These are phyloP conservation scores for Drosophila algonquin DNA, from an alignment of 2,888 invertebrate genomes.

Conservation along the genomic window DNA sequence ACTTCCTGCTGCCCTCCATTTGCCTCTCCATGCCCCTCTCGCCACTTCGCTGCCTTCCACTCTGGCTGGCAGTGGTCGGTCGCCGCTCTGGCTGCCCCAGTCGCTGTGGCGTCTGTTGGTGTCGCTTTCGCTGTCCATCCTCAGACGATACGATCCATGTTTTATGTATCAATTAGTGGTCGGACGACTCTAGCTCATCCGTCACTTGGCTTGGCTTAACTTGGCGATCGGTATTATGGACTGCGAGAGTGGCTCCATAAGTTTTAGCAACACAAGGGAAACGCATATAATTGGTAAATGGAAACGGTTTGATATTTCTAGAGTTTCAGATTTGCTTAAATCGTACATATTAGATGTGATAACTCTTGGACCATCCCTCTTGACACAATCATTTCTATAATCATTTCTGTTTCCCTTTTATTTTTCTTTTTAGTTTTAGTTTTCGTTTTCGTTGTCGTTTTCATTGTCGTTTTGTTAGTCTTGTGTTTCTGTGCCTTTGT, in stretches of 20 bases:
- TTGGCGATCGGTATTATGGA: not conserved
- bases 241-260: conserved; percentile 19
- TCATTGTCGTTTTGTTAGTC: conserved; percentile 9
- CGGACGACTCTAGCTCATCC: conserved; percentile 36
- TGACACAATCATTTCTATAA: conserved; percentile 3
- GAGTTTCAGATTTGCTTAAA: no score
- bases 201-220: conserved; percentile 27
- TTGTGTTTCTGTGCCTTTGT: conserved; percentile 16
- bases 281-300: no score
- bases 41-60: no score
- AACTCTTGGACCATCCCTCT: conserved; percentile 8
- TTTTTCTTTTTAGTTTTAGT: conserved; percentile 12
- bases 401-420: conserved; percentile 29
- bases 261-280: not conserved
- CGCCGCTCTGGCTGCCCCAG: conserved; percentile 32
- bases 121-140: conserved; percentile 17
- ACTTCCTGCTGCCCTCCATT: conserved; percentile 6
- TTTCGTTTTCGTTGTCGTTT: not conserved
- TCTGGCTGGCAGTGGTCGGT: conserved; percentile 2
- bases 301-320: no score
- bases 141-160: conserved; percentile 28
- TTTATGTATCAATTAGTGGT: conserved; percentile 72
- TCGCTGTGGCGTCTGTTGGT: not conserved
- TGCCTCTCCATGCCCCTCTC: not conserved
- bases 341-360: no score